These are phyloP conservation scores for Pseudochirops cupreus DNA, from an alignment of 2,797 vertebrate species.

Conservation along the genomic window DNA sequence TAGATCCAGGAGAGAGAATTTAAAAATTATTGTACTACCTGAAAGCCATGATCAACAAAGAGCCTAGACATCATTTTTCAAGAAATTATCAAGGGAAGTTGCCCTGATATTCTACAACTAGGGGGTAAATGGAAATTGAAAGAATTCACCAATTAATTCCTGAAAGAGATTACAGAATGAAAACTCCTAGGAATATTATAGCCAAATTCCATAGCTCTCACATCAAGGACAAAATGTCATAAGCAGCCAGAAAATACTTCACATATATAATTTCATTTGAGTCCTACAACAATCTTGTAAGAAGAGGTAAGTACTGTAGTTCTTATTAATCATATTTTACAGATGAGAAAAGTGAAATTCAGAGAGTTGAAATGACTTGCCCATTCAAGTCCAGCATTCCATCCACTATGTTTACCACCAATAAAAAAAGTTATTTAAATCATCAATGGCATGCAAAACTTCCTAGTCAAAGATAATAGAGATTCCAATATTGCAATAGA, in stretches of 20 bases:
- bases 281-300: not conserved
- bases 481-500: not conserved
- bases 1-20: too few species aligned
- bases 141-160: too few species aligned
- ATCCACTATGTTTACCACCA: not conserved
- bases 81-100: too few species aligned
- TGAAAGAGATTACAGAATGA: too few species aligned
- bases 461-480: not conserved
- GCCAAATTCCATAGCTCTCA: too few species aligned
- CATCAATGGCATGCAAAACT: not conserved
- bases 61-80: too few species aligned
- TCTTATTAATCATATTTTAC: not conserved
- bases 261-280: not conserved
- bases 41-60: too few species aligned
- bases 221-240: too few species aligned
- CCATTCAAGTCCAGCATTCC: not conserved
- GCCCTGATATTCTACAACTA: too few species aligned
- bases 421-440: not conserved
- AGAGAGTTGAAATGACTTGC: not conserved
- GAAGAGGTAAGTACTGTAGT: not conserved
- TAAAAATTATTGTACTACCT: too few species aligned
- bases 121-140: too few species aligned
- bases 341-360: not conserved
- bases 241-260: not conserved
- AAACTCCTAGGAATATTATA: too few species aligned